A percentile compares a stretch with the other conserved stretches of the same genome.
These are phyloP conservation scores for Tanytarsus gracilentus DNA, from an alignment of 2,888 invertebrate genomes.

Conservation along the genomic window DNA sequence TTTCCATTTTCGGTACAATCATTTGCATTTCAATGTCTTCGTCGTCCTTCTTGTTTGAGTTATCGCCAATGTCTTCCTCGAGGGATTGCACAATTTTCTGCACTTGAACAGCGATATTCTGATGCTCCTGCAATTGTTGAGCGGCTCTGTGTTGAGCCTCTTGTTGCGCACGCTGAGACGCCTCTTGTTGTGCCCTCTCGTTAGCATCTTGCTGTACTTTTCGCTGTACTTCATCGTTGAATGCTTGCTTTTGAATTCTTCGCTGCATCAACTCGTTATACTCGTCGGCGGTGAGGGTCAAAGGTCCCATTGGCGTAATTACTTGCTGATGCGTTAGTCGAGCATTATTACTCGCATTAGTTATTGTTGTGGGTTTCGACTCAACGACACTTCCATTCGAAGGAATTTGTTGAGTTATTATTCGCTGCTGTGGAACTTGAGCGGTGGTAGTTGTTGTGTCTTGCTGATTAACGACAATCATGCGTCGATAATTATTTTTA, in stretches of 20 bases:
- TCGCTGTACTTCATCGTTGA: slow-evolving; percentile 44
- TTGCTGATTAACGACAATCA: slow-evolving; percentile 27
- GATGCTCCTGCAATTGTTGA: slow-evolving; percentile 21
- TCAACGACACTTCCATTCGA: slow-evolving; percentile 18
- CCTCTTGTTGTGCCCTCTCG: neutral
- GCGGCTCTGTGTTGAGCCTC: neutral
- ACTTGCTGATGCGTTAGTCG: slow-evolving; percentile 45
- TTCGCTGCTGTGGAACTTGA: slow-evolving; percentile 16
- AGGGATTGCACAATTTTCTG: slow-evolving; percentile 45
- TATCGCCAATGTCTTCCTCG: slow-evolving; percentile 43
- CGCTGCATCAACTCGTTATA: slow-evolving; percentile 70
- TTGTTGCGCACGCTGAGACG: neutral
- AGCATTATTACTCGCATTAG: slow-evolving; percentile 33
- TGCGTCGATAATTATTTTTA: slow-evolving; percentile 20
- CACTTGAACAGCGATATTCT: slow-evolving; percentile 44
- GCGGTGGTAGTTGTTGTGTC: slow-evolving; percentile 9
- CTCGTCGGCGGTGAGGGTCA: slow-evolving; percentile 66
- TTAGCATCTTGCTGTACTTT: slow-evolving; percentile 32
- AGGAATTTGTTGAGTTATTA: slow-evolving; percentile 19
- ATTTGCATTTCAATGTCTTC: slow-evolving; percentile 25
- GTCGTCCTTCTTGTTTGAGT: slow-evolving; percentile 35
- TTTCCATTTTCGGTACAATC: slow-evolving; percentile 19
- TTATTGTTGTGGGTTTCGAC: neutral
- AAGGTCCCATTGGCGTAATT: slow-evolving; percentile 61
- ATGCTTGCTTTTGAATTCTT: slow-evolving; percentile 45